Evolutionary conservation across 2,888 invertebrate species (phyloP).

Genomic region (Ennomos quercinarius): DNA sequence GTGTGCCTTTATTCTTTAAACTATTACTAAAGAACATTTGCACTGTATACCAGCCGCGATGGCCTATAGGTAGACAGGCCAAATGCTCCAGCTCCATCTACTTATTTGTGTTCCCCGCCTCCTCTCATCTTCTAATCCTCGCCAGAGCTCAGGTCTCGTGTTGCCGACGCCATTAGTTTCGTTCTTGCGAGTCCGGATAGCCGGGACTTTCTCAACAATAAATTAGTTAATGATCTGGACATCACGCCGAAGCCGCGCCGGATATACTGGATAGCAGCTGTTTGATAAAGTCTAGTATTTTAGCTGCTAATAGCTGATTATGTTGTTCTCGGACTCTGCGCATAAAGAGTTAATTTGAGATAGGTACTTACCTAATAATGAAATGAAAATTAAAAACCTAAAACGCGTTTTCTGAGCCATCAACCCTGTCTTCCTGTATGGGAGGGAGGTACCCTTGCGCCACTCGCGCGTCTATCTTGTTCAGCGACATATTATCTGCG

Average conservation of each 20-base stretch:
- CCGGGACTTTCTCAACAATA: conserved; percentile 73
- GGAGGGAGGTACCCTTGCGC: too few relatives aligned
- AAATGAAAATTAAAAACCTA: too few relatives aligned
- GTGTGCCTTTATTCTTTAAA: too few relatives aligned
- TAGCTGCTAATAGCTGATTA: conserved; percentile 37
- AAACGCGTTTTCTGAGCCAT: too few relatives aligned
- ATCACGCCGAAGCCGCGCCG: conserved; percentile 28
- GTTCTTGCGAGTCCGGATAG: conserved; percentile 73
- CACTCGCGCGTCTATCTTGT: too few relatives aligned
- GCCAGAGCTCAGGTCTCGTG: conserved; percentile 62
- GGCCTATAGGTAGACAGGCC: too few relatives aligned
- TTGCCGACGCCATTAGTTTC: conserved; percentile 81
- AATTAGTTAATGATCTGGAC: conserved; percentile 78
- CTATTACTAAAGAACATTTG: too few relatives aligned
- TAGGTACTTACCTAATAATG: too few relatives aligned
- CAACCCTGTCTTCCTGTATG: too few relatives aligned
- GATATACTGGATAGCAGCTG: conserved; percentile 39
- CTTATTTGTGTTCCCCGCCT: conserved; percentile 16
- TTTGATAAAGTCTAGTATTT: conserved; percentile 62
- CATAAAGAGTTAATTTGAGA: not conserved
- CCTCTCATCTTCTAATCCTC: conserved; percentile 34
- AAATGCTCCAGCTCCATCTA: too few relatives aligned
- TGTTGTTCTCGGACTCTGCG: not conserved
- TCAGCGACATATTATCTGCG: too few relatives aligned
- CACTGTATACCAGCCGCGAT: too few relatives aligned